Percentiles rank a stretch among this genome's conserved stretches.
Conservation (phyloP, 2,113 vertebrate species). For the Galemys pyrenaicus region DNA sequence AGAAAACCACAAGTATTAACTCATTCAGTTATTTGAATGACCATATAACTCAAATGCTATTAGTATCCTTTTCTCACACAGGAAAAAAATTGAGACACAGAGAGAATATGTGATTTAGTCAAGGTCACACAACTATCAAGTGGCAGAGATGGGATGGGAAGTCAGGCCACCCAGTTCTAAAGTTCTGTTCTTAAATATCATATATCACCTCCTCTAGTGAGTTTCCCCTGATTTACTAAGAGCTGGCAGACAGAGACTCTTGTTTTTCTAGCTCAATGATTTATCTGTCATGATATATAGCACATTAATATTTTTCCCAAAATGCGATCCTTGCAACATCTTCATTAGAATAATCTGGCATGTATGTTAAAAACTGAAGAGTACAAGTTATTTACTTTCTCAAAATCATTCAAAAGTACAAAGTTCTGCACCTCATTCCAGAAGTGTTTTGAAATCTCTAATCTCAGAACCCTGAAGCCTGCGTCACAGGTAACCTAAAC, state of each 20-base stretch:
- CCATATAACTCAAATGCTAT: background rate
- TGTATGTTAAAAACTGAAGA: background rate
- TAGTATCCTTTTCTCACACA: background rate
- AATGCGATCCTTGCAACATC: background rate
- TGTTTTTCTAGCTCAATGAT: background rate
- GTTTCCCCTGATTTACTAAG: background rate
- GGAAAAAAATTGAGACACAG: background rate
- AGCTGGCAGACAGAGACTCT: background rate
- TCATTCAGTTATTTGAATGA: background rate
- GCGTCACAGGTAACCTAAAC: background rate
- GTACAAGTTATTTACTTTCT: background rate
- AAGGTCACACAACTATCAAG: background rate
- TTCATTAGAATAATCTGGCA: background rate
- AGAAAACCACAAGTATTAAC: background rate
- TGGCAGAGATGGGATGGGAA: background rate
- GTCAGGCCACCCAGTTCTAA: background rate
- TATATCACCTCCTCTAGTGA: background rate
- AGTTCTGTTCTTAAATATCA: background rate
- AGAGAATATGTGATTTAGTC: background rate
- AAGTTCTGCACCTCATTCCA: background rate
- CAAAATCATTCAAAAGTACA: background rate
- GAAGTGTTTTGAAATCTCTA: background rate
- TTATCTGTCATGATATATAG: background rate
- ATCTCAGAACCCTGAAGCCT: background rate
- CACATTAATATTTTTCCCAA: background rate